Percentiles rank a stretch among this genome's conserved stretches.
phyloP scores from a whole-genome alignment of 2,113 vertebrate species.

The Sinosuthora webbiana region DNA sequence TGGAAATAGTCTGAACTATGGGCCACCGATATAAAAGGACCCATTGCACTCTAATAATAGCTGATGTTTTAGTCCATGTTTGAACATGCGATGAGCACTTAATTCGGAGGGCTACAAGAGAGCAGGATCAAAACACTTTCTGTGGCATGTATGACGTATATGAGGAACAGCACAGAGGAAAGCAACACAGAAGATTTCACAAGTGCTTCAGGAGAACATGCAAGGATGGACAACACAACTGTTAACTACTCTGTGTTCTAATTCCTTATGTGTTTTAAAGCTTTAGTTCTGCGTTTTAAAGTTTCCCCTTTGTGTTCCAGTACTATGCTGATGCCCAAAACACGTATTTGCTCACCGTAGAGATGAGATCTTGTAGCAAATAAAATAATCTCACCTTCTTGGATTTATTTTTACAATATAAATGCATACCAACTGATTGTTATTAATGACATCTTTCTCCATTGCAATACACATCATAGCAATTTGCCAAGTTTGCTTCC shows the following conservation, averaged over 20 bases:
- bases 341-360: neutral
- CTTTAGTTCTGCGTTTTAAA: neutral
- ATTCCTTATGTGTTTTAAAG: neutral
- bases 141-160: rapidly evolving
- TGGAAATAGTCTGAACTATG: neutral
- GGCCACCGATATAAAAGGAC: neutral
- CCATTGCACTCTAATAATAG: neutral
- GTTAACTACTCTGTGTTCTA: neutral
- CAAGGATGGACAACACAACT: neutral
- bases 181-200: neutral
- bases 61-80: neutral
- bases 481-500: neutral
- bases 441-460: neutral
- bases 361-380: neutral
- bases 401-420: neutral
- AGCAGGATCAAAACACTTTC: neutral
- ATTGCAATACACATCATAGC: neutral
- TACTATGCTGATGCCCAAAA: neutral
- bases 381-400: neutral
- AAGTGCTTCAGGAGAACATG: neutral
- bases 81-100: rapidly evolving
- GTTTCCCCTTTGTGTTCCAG: neutral
- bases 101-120: neutral
- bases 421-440: neutral
- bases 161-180: neutral